These are phyloP conservation scores for Oncorhynchus masou DNA, from an alignment of 2,113 vertebrate genomes.

Conservation along the genomic window DNA sequence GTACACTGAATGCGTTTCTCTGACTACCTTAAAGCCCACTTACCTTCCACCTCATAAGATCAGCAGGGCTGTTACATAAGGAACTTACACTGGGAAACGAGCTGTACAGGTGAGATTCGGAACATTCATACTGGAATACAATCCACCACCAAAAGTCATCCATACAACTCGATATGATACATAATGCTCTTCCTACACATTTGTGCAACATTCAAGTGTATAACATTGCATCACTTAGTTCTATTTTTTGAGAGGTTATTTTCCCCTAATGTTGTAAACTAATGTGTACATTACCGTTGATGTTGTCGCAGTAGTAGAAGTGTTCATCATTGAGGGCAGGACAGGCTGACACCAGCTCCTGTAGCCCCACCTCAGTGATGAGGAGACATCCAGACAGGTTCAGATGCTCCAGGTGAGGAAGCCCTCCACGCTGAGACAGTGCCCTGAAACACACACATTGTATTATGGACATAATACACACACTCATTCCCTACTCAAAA, in stretches of 20 bases:
- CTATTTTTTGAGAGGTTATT: too few relatives aligned
- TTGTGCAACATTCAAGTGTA: too few relatives aligned
- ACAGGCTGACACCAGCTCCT: conserved; percentile 89
- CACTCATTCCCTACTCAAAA: too few relatives aligned
- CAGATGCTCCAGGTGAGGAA: conserved; percentile 90
- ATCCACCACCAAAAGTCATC: not conserved
- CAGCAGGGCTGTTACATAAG: conserved; percentile 40
- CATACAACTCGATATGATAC: too few relatives aligned
- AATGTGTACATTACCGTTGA: conserved; percentile 84
- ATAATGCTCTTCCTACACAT: too few relatives aligned
- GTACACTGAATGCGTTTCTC: not conserved
- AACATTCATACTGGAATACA: not conserved
- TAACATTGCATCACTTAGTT: too few relatives aligned
- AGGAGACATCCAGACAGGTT: conserved; percentile 95
- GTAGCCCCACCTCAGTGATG: conserved; percentile 90
- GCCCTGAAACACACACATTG: conserved; percentile 76
- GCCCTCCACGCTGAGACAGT: conserved; percentile 87
- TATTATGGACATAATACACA: too few relatives aligned
- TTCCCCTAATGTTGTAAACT: not conserved
- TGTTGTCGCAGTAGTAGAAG: conserved; percentile 99
- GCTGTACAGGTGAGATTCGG: conserved; percentile 45
- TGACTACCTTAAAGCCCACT: conserved; percentile 30
- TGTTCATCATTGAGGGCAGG: conserved; percentile 94
- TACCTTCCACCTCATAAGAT: conserved; percentile 53
- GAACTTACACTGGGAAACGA: conserved; percentile 37